These are phyloP conservation scores for Aquatica leii DNA, from an alignment of 2,888 invertebrate species.

Conservation along the genomic window DNA sequence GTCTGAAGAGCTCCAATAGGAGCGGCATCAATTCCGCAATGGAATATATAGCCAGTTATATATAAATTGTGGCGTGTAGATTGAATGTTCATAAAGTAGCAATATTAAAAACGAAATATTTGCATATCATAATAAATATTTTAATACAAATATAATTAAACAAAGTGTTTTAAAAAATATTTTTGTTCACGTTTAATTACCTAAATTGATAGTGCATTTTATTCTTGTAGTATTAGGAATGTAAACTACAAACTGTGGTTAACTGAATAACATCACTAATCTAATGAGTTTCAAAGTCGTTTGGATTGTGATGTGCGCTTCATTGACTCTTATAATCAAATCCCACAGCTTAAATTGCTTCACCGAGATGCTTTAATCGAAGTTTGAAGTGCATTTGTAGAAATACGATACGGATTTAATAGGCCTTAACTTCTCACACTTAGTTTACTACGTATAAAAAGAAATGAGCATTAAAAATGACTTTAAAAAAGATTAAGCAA, in stretches of 20 bases:
- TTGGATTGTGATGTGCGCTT: conserved; percentile 31
- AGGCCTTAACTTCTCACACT: conserved; percentile 15
- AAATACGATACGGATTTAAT: conserved; percentile 11
- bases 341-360: conserved; percentile 38
- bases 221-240: background rate
- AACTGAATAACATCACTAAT: conserved; percentile 26
- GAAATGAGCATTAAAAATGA: background rate
- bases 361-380: conserved; percentile 39
- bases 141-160: too few species aligned
- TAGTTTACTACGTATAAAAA: conserved; percentile 3
- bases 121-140: too few species aligned
- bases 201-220: too few species aligned
- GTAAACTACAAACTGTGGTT: conserved; percentile 23
- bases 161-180: too few species aligned
- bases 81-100: too few species aligned
- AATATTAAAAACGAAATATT: too few species aligned
- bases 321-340: conserved; percentile 37
- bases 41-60: too few species aligned
- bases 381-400: background rate
- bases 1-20: too few species aligned
- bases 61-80: too few species aligned
- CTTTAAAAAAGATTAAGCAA: conserved; percentile 38
- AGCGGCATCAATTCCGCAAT: too few species aligned
- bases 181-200: too few species aligned
- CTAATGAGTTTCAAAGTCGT: conserved; percentile 40